Base-by-base conservation (phyloP, 2,888 invertebrate species). In the Dendrolimus pini region DNA sequence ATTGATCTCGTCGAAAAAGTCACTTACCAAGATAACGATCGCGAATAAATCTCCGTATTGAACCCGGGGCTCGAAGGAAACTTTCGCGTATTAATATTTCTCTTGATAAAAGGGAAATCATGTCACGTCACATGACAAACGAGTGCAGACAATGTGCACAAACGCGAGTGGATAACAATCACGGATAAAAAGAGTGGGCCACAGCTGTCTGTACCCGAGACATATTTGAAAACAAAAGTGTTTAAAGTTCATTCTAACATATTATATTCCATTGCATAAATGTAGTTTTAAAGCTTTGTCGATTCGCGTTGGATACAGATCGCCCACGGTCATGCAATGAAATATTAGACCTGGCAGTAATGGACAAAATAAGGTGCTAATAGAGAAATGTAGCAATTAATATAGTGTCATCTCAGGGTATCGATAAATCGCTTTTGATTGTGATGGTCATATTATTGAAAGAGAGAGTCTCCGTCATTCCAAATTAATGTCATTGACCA, bases 191-290 rank as follows among this genome's bases (percentile, higher is more conserved):
- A 69, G 70, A 70, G 67, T 69, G 73, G 67, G 69, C 68, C 71
- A 67, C 67, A 69, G 65, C 69, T 67, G 63, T 70, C 69, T 67
- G 63, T 70, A 69, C 68, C 65, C 70, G 63, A 66, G 69, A 77
- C 70, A 74, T 67, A 70, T 71, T 76, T 75, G 84, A 88, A 89
- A 88, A 80, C 82, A 87, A 88, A 85, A 89, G 87, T 85, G 81
- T 80, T 80, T 77, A 74, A 76, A 74, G 71, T 80, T 47, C 12
- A 47, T 3, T 47, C 12, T 12, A 9, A 47, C 47, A 47, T 10
- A 47, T 47, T 10, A 47, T 47, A 47, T 47, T 47, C 10, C 9
- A 47, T 47, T 47, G 12, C 47, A 12, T 47, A 47, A 47, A 9
- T 47, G 9, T 12, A 47, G 9, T 47, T 47, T 47, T 47, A 47